phyloP scores from a whole-genome alignment of 2,797 vertebrate species.

The Rhinogobio ventralis region DNA sequence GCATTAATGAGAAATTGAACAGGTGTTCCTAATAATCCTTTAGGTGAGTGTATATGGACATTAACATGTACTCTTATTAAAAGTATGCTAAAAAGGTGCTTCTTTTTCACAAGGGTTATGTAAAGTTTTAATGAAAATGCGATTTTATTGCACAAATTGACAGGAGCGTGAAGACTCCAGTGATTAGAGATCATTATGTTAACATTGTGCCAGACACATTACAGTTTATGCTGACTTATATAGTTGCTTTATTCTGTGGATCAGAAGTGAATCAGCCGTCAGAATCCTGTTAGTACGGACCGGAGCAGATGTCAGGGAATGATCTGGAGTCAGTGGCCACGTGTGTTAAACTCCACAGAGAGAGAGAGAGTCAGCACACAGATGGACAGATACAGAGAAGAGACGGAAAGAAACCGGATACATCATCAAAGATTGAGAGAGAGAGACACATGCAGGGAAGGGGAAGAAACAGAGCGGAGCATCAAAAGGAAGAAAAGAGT shows the following conservation, averaged over 20 bases:
- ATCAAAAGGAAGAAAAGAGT: conserved; percentile 7
- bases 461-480: neutral
- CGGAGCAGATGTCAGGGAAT: neutral
- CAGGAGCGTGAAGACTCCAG: no score
- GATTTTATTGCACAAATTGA: no score
- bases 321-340: neutral
- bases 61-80: no score
- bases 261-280: neutral
- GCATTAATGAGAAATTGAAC: no score
- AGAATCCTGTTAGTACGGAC: neutral
- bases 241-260: neutral
- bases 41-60: no score
- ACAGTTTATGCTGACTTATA: neutral
- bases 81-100: no score
- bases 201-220: neutral
- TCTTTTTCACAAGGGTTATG: no score
- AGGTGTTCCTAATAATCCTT: no score
- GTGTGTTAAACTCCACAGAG: conserved; percentile 4
- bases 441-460: neutral
- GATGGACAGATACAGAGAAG: neutral
- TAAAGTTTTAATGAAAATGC: no score
- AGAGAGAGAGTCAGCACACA: neutral
- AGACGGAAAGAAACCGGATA: conserved; percentile 18
- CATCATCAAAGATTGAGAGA: conserved; percentile 19
- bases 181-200: no score